These are phyloP conservation scores for Triplophysa tibetana DNA, from an alignment of 2,113 vertebrate species.

Conservation along the genomic window DNA sequence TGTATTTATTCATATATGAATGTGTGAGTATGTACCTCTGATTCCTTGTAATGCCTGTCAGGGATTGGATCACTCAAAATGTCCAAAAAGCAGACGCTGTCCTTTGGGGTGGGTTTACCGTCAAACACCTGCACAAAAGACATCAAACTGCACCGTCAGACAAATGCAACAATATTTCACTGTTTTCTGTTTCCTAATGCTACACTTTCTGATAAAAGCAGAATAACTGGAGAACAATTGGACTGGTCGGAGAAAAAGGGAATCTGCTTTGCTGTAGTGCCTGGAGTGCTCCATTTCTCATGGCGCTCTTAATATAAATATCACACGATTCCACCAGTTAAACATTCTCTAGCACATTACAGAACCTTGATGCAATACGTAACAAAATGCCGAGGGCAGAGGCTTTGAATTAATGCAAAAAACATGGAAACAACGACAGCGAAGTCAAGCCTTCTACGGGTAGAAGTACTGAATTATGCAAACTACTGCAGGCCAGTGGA, in stretches of 20 bases:
- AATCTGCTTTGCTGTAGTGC: background rate
- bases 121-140: constrained; percentile 70
- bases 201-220: background rate
- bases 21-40: constrained; percentile 63
- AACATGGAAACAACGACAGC: constrained; percentile 31
- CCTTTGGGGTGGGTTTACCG: constrained; percentile 67
- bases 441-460: constrained; percentile 32
- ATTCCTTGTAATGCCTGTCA: constrained; percentile 72
- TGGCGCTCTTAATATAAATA: constrained; percentile 10
- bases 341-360: constrained; percentile 28
- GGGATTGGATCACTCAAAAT: constrained; percentile 75
- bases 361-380: constrained; percentile 4
- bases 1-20: constrained; percentile 15
- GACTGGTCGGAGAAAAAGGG: background rate
- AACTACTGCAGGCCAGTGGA: constrained; percentile 46
- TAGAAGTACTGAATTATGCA: constrained; percentile 51
- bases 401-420: constrained; percentile 32
- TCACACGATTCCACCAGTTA: constrained; percentile 14
- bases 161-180: constrained; percentile 48
- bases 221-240: background rate
- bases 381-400: constrained; percentile 21
- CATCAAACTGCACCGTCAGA: constrained; percentile 59
- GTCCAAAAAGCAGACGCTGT: constrained; percentile 70
- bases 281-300: background rate
- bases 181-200: constrained; percentile 9